Evolutionary conservation across 2,888 invertebrate species (phyloP), one percentile per base, ranked within the genome.

Genomic region (Amiota minor): DNA sequence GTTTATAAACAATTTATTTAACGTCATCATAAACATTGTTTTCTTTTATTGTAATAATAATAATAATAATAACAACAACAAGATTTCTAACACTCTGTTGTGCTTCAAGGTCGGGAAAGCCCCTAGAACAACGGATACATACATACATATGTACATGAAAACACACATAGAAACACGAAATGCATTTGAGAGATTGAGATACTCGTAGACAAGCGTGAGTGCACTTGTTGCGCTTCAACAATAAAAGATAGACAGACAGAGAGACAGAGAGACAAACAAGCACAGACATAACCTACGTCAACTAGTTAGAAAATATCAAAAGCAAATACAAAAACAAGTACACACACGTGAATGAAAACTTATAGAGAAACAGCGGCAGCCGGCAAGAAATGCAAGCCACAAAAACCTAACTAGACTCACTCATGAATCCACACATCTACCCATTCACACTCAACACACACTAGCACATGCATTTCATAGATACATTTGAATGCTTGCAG

Each of bases 91-190:
- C 6, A 35, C 20, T 59, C 59, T 59, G 12, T 59, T 59, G 14
- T 16, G 53, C 59, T 16, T 12, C 67, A 68, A 68, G 67, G 67
- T 68, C 67, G 53, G 50, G 67, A 68, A 68, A 68, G 23, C 67
- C 67, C 67, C 50, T 50, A 49, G 14, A 6, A 20, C 49, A 61
- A 75, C 45, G 70, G 50, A 76, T 11, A 53, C 47, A 67, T 46
- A 62, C 45, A 65, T 70, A 45, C 68, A 55, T 71, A 70, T 14
- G 9, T 23, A 35, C 9, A 55, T 59, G 18, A 18, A 59, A 8
- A 59, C 59, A 59, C 9, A n/a, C 62, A n/a, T 2, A 35, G 8
- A 59, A 0, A 18, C n/a, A 18, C 12, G 6, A 18, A 18, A 9
- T 12, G 23, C 10, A 62, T 35, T 35, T 35, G 35, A 35, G 35